A percentile compares a stretch with the other conserved stretches of the same genome.
Evolutionary conservation across 2,797 vertebrate species (phyloP).

Genomic region (Ficedula albicollis): DNA sequence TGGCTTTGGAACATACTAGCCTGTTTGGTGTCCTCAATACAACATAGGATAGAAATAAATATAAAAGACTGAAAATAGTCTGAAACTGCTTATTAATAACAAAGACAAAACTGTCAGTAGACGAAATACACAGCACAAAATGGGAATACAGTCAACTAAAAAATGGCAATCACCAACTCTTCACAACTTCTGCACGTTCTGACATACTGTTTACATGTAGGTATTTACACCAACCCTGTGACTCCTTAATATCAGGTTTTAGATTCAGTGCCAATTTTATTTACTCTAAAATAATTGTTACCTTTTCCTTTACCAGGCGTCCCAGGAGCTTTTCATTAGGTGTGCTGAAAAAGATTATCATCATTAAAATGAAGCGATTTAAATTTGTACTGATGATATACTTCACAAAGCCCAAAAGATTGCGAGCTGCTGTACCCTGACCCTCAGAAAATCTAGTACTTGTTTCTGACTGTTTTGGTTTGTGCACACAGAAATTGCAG

Average conservation of each 20-base stretch:
- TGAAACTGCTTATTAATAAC: neutral
- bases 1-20: neutral
- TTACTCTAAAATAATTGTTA: constrained; percentile 62
- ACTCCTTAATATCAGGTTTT: neutral
- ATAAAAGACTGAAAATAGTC: neutral
- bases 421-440: neutral
- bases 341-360: constrained; percentile 80
- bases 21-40: neutral
- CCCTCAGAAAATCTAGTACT: neutral
- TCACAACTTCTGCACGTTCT: neutral
- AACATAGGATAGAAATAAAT: neutral
- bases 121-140: neutral
- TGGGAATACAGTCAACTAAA: neutral
- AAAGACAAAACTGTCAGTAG: neutral
- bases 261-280: neutral
- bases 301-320: constrained; percentile 97
- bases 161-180: neutral
- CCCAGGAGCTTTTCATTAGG: constrained; percentile 98
- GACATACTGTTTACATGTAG: neutral
- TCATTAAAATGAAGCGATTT: neutral
- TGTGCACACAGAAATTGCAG: neutral
- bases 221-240: neutral
- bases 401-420: neutral
- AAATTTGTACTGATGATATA: neutral
- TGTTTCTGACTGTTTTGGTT: neutral